These are phyloP conservation scores for Epinotia demarniana DNA, from an alignment of 2,888 invertebrate genomes.

Conservation along the genomic window DNA sequence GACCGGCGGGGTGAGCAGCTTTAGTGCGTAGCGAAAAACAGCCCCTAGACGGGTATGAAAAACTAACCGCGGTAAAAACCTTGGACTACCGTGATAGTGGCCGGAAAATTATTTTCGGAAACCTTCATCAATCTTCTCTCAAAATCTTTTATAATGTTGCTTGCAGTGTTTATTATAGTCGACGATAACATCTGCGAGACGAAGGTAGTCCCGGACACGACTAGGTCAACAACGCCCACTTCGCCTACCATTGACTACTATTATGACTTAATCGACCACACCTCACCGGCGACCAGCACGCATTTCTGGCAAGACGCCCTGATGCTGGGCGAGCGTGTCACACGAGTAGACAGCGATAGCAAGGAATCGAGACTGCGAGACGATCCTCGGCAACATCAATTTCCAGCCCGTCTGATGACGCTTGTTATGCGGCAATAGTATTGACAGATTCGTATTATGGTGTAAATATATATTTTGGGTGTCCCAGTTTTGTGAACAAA, in stretches of 20 bases:
- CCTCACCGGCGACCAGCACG: not conserved
- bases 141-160: not conserved
- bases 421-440: not conserved
- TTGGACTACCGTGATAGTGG: too few species aligned
- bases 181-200: slow-evolving; percentile 15
- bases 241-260: slow-evolving; percentile 18
- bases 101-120: too few species aligned
- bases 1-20: too few species aligned
- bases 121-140: too few species aligned
- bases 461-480: not conserved
- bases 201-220: slow-evolving; percentile 4
- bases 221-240: not conserved
- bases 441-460: not conserved
- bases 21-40: too few species aligned
- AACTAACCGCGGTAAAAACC: too few species aligned
- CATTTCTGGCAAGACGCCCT: slow-evolving; percentile 16
- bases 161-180: slow-evolving; percentile 26
- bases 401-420: slow-evolving; percentile 7
- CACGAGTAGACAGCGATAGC: not conserved
- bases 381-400: not conserved
- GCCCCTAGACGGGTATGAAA: too few species aligned
- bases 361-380: not conserved
- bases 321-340: slow-evolving; percentile 4
- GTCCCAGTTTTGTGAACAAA: too few species aligned
- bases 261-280: not conserved